Conservation (phyloP, 1,140 invertebrate species). For the Leptoteleia sp. region DNA sequence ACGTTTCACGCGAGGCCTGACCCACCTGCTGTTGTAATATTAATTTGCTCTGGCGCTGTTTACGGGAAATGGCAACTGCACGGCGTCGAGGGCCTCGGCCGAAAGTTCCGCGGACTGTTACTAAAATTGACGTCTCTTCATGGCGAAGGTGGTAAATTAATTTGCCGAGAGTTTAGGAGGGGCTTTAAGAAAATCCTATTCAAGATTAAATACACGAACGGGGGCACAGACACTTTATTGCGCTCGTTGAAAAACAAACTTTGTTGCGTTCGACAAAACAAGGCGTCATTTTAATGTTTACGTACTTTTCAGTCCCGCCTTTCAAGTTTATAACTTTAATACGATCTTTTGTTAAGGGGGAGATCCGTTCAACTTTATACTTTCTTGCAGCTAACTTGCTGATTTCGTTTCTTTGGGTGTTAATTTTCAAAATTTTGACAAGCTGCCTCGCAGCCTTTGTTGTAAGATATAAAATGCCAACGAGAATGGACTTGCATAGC, state of each 20-base stretch:
- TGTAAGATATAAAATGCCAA: background rate
- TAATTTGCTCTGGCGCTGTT: constrained; percentile 31
- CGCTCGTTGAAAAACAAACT: constrained; percentile 54
- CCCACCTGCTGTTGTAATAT: constrained; percentile 35
- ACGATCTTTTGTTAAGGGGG: constrained; percentile 37
- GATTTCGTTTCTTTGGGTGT: constrained; percentile 24
- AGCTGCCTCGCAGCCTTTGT: too few relatives aligned
- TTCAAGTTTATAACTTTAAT: constrained; percentile 55
- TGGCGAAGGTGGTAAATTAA: constrained; percentile 59
- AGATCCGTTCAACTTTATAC: constrained; percentile 35
- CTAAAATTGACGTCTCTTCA: constrained; percentile 63
- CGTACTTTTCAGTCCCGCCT: constrained; percentile 21
- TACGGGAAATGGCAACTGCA: constrained; percentile 38
- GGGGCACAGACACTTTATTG: constrained; percentile 55
- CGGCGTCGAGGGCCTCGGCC: constrained; percentile 5
- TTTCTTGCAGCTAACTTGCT: constrained; percentile 18
- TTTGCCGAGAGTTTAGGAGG: constrained; percentile 51
- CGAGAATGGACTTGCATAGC: too few relatives aligned
- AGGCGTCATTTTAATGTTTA: constrained; percentile 57
- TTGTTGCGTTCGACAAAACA: constrained; percentile 45
- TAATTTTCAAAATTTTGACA: constrained; percentile 14
- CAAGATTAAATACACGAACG: constrained; percentile 58
- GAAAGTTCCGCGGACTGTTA: constrained; percentile 54
- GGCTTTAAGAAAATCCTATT: constrained; percentile 61
- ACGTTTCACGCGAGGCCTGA: constrained; percentile 39